Percentiles rank a stretch among this genome's conserved stretches.
These are phyloP conservation scores for Andrena trimmerana DNA, from an alignment of 2,888 invertebrate genomes.

Conservation along the genomic window DNA sequence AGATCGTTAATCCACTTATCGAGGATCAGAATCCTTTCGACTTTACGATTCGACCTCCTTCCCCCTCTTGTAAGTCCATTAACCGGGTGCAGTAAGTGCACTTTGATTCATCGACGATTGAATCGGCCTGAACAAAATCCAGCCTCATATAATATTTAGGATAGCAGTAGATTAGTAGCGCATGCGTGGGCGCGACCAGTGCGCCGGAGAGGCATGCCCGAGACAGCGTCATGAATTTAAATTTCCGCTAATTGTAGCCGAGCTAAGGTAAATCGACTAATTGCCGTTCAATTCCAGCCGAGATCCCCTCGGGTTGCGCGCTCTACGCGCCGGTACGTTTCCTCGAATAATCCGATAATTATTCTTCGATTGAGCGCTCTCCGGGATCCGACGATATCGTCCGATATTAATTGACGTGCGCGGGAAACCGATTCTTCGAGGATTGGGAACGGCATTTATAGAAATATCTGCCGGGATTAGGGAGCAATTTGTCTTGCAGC, in stretches of 20 bases:
- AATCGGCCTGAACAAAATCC: constrained; percentile 41
- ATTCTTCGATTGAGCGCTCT: constrained; percentile 51
- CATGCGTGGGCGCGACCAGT: constrained; percentile 3
- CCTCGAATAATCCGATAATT: constrained; percentile 55
- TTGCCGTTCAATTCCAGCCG: constrained; percentile 43
- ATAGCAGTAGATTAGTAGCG: constrained; percentile 5
- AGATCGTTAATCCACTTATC: constrained; percentile 78
- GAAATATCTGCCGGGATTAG: constrained; percentile 30
- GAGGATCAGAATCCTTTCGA: constrained; percentile 48
- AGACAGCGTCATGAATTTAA: constrained; percentile 63
- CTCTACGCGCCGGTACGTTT: constrained; percentile 28
- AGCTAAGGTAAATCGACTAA: constrained; percentile 51
- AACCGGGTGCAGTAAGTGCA: constrained; percentile 62
- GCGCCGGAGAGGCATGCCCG: constrained; percentile 3
- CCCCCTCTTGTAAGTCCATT: constrained; percentile 62
- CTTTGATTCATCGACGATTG: constrained; percentile 48
- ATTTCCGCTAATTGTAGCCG: constrained; percentile 56
- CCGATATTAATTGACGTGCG: constrained; percentile 43
- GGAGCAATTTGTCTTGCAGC: background rate
- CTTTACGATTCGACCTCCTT: constrained; percentile 29
- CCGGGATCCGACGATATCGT: constrained; percentile 30
- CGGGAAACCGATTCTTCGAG: background rate
- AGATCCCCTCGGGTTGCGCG: constrained; percentile 27
- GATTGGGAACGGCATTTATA: constrained; percentile 26
- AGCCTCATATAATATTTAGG: constrained; percentile 64